Base-by-base conservation (phyloP, 2,113 vertebrate genomes). In the Antechinus flavipes region DNA sequence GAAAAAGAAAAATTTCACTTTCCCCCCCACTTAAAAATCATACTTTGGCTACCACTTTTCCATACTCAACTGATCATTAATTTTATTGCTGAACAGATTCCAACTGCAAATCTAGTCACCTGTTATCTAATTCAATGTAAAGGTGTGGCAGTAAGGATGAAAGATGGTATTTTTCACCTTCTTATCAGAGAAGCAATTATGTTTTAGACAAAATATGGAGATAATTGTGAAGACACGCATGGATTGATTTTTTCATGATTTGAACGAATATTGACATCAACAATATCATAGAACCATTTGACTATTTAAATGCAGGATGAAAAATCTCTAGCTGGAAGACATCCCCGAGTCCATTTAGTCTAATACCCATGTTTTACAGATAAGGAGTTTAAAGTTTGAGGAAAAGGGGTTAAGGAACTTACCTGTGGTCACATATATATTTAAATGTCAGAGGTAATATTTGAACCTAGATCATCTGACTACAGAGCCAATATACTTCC, bases 61-160 rank as follows among this genome's bases (percentile, higher is more conserved):
- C 47, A 92, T 9, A 35, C 96, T 97, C 97, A 98, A 97, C 97
- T 97, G 95, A 96, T 96, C 93, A 94, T 96, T 42, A 42, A 42
- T 42, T 42, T 42, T 42, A 42, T 42, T 42, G 42, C 42, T 42
- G 49, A 95, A 96, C 93, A 93, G 76, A 94, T 95, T 89, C 30
- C 89, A 96, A 55, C 23, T 97, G 93, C 97, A 97, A 97, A 96
- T 97, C 94, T 93, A 96, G 50, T 30, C 68, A 76, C 91, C 92
- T 52, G 46, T 58, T 49, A 89, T 96, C 95, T 94, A 93, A 94
- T 93, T 89, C 91, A 92, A 91, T 94, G 54, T 93, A 93, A 93
- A 91, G 30, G 90, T 93, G 84, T 94, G 68, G 91, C 55, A 47
- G 61, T 94, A 91, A n/a, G 50, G 26, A 0, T 54, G 91, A 91